Base-by-base conservation (phyloP, 2,888 invertebrate species). In the Lasiommata megera region DNA sequence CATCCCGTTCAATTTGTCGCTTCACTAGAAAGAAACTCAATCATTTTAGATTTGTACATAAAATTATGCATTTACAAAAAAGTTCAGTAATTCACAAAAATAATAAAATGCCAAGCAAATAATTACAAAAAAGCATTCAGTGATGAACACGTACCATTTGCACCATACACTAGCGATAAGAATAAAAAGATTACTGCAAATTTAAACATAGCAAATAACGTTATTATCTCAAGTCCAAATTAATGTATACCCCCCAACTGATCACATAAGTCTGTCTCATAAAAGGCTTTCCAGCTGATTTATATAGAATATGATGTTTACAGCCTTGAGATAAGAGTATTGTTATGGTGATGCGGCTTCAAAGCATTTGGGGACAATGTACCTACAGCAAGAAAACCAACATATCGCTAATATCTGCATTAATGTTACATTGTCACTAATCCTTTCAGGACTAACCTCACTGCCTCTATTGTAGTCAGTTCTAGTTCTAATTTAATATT, bases 341-440 rank as follows among this genome's bases (percentile, higher is more conserved):
- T 60, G 56, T 53, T 60, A 60, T 60, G 60, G 37, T 38, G 37
- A 60, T 60, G 5, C 6, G 12, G 12, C 18, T 14, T 48, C 41
- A 44, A 14, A 44, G 29, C 23, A 46, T 23, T 37, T 54, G 38
- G 36, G 34, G 29, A 53, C 44, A 53, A 37, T 55, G 16, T 29
- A 29, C 12, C 3, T 37, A 14, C 37, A 37, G 14, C 14, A 34
- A 34, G 11, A 34, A 34, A 29, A 11, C 11, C 14, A 46, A 16
- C 14, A 44, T n/a, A n/a, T 14, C 2, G 3, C n/a, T 8, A 14
- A 6, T 17, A 28, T 12, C 9, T 29, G 29, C 44, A 29, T 12
- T 11, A 2, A 23, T 41, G n/a, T 41, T 18, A 41, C 23, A 41
- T n/a, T 18, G 18, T n/a, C 11, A 18, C 38, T 38, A 12, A 16